Base-by-base conservation (phyloP, 2,797 vertebrate species). In the Mormyrops attenuatus region DNA sequence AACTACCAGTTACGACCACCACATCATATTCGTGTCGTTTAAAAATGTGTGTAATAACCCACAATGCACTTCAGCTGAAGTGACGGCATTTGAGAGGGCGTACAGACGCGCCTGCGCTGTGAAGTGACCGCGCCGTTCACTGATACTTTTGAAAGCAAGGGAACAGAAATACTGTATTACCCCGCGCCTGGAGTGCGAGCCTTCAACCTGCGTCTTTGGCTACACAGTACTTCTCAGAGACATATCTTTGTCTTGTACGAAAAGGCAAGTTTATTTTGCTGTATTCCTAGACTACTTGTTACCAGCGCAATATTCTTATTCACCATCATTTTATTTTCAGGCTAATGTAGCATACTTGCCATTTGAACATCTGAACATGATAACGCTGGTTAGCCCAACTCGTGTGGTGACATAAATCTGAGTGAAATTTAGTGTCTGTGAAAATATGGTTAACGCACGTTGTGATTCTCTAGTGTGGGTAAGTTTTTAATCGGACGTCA, bases 41-140 rank as follows among this genome's bases (percentile, higher is more conserved):
- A 41, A 41, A 44, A 80, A 17, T 17, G 38, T 80, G 38, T 20
- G 13, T 7, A 22, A 50, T 22, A 26, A 6, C 47, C 82, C 82
- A 85, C n/a, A 13, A 52, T 85, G 82, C 82, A 85, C 47, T 26
- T 85, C 22, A 7, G 82, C 82, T 5, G 47, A 52, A 85, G 47
- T 85, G 44, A 85, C 82, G 85, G 38, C 52, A 49, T 60, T 63
- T 66, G 89, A 89, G 47, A 89, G 85, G 60, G 38, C 13, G 47
- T 41, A 38, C 38, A 34, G 15, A 1, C 93, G 93, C 96, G 96
- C 95, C 0, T 94, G 96, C 94, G 94, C 93, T 26, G 1, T 92
- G 1, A 5, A 69, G 47, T 93, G 91, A 95, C 96, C 96, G 96
- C 96, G 96, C 95, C 95, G 95, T 95, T 95, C 91, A 92, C 91